Conservation (phyloP, 2,888 invertebrate species). For the Brachyptera putata region DNA sequence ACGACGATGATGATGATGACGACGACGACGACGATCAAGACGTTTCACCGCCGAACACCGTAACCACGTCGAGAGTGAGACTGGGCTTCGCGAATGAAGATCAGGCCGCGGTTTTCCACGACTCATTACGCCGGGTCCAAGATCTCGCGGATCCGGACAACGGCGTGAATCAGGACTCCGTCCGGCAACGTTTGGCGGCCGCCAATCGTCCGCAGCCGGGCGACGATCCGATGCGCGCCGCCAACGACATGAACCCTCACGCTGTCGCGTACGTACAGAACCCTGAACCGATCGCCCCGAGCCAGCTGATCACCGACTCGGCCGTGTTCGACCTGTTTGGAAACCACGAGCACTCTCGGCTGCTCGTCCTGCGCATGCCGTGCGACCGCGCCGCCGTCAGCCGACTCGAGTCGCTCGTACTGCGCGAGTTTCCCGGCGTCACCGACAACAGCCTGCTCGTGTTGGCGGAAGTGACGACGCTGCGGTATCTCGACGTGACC, state of each 20-base stretch:
- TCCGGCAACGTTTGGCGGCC: not conserved
- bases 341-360: not conserved
- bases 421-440: not conserved
- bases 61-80: too few relatives aligned
- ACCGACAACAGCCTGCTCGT: not conserved
- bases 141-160: not conserved
- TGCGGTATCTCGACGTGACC: conserved; percentile 6
- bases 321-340: not conserved
- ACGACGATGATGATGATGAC: too few relatives aligned
- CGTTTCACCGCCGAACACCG: too few relatives aligned
- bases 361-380: not conserved
- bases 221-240: not conserved
- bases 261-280: not conserved
- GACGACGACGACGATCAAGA: not conserved
- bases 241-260: not conserved
- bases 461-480: not conserved
- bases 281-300: not conserved
- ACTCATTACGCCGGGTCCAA: too few relatives aligned
- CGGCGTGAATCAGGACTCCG: too few relatives aligned
- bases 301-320: conserved; percentile 3
- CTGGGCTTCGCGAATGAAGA: too few relatives aligned
- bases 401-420: conserved; percentile 7
- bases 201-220: not conserved
- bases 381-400: not conserved
- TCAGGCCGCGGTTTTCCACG: too few relatives aligned